A percentile compares a stretch with the other conserved stretches of the same genome.
phyloP scores from a whole-genome alignment of 1,140 invertebrate genomes.

The Procambarus clarkii region DNA sequence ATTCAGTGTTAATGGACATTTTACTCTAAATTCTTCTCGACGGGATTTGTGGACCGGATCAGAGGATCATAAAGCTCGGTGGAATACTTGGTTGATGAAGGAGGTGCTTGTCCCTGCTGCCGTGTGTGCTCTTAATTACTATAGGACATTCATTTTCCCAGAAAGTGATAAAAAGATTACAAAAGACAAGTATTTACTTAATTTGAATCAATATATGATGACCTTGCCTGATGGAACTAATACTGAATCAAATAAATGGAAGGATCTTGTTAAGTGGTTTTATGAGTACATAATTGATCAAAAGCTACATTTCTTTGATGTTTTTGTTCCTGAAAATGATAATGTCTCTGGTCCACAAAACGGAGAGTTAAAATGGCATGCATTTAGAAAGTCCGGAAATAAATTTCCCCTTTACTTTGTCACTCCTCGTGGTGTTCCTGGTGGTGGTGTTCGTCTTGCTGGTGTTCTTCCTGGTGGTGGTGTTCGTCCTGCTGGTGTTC shows the following conservation, averaged over 20 bases:
- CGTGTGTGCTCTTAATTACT: no score
- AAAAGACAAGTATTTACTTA: not conserved
- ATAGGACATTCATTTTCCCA: not conserved
- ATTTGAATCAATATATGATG: not conserved
- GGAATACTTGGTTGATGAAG: no score
- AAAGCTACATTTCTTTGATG: constrained; percentile 30
- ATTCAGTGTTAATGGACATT: no score
- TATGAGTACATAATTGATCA: constrained; percentile 15
- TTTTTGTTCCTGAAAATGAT: not conserved
- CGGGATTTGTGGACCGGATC: no score
- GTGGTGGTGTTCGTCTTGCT: no score
- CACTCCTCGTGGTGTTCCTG: no score
- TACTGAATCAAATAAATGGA: not conserved
- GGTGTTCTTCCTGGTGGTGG: no score
- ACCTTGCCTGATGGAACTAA: not conserved
- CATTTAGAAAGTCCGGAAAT: not conserved
- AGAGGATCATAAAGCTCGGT: no score
- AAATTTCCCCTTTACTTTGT: constrained; percentile 26
- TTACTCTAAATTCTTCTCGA: no score
- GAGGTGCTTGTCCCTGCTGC: no score
- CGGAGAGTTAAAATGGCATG: constrained; percentile 23
- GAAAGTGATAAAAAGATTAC: not conserved
- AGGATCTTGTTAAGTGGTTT: constrained; percentile 27
- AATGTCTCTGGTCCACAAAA: not conserved
- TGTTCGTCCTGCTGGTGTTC: no score